A percentile compares a stretch with the other conserved stretches of the same genome.
Evolutionary conservation across 2,113 vertebrate species (phyloP).

Genomic region (Nerophis ophidion): DNA sequence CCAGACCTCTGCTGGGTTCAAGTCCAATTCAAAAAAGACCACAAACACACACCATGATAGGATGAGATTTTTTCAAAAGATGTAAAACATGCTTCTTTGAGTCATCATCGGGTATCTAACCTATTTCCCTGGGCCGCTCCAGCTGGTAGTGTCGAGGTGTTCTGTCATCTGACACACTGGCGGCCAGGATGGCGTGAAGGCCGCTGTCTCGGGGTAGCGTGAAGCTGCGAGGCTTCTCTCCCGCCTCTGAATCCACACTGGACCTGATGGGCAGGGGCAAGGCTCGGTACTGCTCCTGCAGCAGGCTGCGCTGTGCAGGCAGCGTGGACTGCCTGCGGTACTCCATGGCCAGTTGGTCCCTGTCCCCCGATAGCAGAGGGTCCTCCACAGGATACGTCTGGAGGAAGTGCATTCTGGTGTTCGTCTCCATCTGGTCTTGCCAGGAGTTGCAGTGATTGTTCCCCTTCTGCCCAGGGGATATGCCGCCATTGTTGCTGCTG

Average conservation of each 20-base stretch:
- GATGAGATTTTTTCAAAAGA: background rate
- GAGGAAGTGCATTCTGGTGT: conserved; percentile 89
- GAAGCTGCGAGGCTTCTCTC: conserved; percentile 87
- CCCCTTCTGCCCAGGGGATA: conserved; percentile 83
- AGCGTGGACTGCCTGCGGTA: conserved; percentile 91
- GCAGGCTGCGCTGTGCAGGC: conserved; percentile 85
- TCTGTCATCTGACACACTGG: conserved; percentile 73
- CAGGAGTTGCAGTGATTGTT: conserved; percentile 89
- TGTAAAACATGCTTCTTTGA: background rate
- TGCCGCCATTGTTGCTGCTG: conserved; percentile 60
- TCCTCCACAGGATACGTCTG: conserved; percentile 92
- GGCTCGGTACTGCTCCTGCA: conserved; percentile 87
- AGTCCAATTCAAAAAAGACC: conserved; percentile 40
- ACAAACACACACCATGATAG: background rate
- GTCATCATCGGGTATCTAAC: conserved; percentile 42
- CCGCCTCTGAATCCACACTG: conserved; percentile 58
- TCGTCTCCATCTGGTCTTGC: conserved; percentile 95
- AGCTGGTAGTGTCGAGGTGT: conserved; percentile 76
- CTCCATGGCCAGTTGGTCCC: conserved; percentile 78
- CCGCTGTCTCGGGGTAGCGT: conserved; percentile 92
- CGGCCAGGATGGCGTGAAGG: conserved; percentile 87
- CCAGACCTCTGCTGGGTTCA: conserved; percentile 38
- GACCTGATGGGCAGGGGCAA: conserved; percentile 69
- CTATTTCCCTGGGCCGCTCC: conserved; percentile 69
- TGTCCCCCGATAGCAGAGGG: conserved; percentile 75